Evolutionary conservation across 53 echinoderm and acorn worm species (phyloP).

Genomic region (Glandiceps talaboti): DNA sequence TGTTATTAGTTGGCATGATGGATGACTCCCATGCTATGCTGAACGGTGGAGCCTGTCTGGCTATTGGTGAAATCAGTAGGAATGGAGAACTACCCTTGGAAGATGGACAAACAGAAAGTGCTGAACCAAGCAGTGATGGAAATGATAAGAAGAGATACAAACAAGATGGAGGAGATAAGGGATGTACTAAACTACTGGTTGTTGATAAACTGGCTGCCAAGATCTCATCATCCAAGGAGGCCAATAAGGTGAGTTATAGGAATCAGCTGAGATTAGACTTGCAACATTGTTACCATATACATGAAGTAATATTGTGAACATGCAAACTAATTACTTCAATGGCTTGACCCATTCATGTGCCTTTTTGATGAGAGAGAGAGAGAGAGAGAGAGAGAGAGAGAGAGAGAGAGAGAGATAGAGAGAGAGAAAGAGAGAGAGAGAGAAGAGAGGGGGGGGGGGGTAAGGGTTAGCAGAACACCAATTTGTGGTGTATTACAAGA

Average conservation of each 20-base stretch:
- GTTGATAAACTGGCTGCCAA: constrained; percentile 66
- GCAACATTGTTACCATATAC: no score
- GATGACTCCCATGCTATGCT: constrained; percentile 45
- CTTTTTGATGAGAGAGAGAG: no score
- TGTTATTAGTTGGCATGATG: constrained; percentile 34
- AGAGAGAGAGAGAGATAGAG: no score
- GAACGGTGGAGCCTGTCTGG: constrained; percentile 57
- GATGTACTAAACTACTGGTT: constrained; percentile 33
- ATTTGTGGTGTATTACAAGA: no score
- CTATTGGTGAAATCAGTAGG: constrained; percentile 74
- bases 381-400: no score
- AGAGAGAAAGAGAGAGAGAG: no score
- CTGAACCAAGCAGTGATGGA: background rate
- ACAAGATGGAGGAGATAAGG: constrained; percentile 21
- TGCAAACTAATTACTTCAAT: no score
- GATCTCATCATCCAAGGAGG: constrained; percentile 51
- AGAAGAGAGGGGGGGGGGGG: no score
- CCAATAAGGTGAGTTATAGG: constrained; percentile 37
- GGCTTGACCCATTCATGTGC: no score
- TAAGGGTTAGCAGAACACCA: no score
- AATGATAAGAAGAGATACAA: constrained; percentile 31
- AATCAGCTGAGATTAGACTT: background rate
- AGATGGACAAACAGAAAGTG: background rate
- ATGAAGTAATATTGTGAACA: no score
- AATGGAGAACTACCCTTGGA: constrained; percentile 66